Evolutionary conservation across 1,140 invertebrate genomes (phyloP), one percentile per base, ranked within the genome.

Genomic region (Carposina sasakii): DNA sequence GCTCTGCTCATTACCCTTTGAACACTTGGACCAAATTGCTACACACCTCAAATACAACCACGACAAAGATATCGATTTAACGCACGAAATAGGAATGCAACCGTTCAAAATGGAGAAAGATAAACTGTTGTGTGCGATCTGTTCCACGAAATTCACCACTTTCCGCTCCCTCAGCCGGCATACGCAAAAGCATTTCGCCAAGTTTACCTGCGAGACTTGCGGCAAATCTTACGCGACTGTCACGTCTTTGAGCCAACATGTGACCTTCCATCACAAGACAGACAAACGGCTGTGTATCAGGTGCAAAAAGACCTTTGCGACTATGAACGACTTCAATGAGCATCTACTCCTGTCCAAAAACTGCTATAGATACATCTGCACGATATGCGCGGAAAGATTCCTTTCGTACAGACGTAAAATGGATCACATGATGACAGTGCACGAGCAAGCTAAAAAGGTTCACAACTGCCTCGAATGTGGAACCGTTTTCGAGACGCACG

Each of bases 401-500:
- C 51, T 65, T 12, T 56, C 54, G 2, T 61, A 50, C 46, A 48
- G 46, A 10, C 21, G 54, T 3, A 63, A 60, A 37, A 52, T 63
- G 24, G 28, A 19, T 0, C 66, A 69, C 34, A 15, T 69, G 26
- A 26, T 23, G 0, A 33, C 55, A 37, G 52, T 60, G 5, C 66
- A 69, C 41, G 52, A 52, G 0, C 37, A 43, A 2, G 33, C 52
- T 16, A 59, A 57, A 31, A 60, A 52, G n/a, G 55, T 42, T 0
- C 67, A 74, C 31, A 57, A 57, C 0, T 82, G 78, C 40, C 67
- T 70, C 0, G 78, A 79, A 39, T 82, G 78, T 17, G 57, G 52
- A 0, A 31, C 53, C 24, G 54, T 61, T 1, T 82, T 75, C 23
- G 41, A 57, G 4, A 69, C 68, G 24, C 67, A 71, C 52, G 64